Evolutionary conservation across 2,888 invertebrate species (phyloP).

Genomic region (Leucoptera coffeella): DNA sequence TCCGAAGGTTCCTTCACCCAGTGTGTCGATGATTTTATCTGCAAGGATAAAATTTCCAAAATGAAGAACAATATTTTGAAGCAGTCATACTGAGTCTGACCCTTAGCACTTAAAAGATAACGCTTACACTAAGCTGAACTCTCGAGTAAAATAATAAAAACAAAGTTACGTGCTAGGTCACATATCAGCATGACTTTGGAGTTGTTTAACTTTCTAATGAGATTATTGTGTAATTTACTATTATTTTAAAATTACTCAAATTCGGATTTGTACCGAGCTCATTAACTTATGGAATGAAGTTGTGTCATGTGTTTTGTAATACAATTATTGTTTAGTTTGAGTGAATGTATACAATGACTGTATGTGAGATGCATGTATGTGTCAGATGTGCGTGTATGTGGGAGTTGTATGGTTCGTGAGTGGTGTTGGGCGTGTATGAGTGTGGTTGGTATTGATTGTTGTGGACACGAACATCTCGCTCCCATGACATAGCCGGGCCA

Average conservation of each 20-base stretch:
- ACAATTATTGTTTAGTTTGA: neutral
- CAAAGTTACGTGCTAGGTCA: no score
- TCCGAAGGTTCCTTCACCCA: constrained; percentile 99
- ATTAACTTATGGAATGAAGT: constrained; percentile 8
- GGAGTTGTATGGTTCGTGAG: constrained; percentile 7
- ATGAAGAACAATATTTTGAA: no score
- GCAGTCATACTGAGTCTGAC: no score
- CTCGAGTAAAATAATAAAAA: no score
- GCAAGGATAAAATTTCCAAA: constrained; percentile 69
- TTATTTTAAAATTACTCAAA: no score
- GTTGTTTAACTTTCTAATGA: no score
- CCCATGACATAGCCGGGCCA: constrained; percentile 97
- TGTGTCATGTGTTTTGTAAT: constrained; percentile 8
- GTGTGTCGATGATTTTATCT: constrained; percentile 98
- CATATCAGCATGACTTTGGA: no score
- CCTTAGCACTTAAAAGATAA: no score
- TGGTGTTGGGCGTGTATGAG: constrained; percentile 8
- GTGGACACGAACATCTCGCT: constrained; percentile 98
- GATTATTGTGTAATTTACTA: no score
- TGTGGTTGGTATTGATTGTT: constrained; percentile 27
- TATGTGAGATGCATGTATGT: constrained; percentile 8
- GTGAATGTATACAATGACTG: neutral
- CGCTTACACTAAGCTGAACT: no score
- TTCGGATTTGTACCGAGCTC: no score
- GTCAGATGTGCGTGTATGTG: constrained; percentile 7